Conservation (phyloP, 1,140 invertebrate genomes). For the Protaetia brevitarsis region DNA sequence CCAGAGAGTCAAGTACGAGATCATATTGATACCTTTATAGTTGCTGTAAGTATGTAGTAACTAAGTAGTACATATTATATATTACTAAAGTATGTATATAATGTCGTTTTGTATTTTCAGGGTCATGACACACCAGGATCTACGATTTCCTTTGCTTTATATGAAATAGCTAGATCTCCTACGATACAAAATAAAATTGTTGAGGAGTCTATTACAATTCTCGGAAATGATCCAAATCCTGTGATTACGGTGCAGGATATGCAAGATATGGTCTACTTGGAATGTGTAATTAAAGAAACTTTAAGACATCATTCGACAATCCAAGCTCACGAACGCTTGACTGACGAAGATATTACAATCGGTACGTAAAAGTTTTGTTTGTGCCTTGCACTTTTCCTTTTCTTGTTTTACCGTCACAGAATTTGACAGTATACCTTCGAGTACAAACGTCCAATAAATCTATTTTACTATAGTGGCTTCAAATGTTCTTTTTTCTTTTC, state of each 20-base stretch:
- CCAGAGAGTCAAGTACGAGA: conserved; percentile 54
- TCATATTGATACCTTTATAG: conserved; percentile 82
- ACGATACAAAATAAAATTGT: conserved; percentile 61
- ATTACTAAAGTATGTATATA: neutral
- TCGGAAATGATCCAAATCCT: conserved; percentile 39
- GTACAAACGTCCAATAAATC: no score
- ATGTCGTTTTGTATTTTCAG: conserved; percentile 24
- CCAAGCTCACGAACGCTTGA: conserved; percentile 59
- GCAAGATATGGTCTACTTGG: conserved; percentile 61
- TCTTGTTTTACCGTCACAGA: no score
- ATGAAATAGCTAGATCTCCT: conserved; percentile 58
- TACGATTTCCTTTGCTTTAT: conserved; percentile 57
- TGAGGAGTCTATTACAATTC: conserved; percentile 58
- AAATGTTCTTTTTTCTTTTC: no score
- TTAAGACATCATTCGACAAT: conserved; percentile 64
- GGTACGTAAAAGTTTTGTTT: conserved; percentile 17
- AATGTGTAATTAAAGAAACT: conserved; percentile 61
- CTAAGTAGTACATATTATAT: neutral
- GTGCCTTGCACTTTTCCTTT: no score
- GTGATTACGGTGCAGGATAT: conserved; percentile 53
- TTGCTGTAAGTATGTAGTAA: conserved; percentile 53
- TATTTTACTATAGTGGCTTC: no score
- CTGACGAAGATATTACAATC: conserved; percentile 50
- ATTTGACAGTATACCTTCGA: no score
- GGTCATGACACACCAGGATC: conserved; percentile 73